Evolutionary conservation across 2,888 invertebrate species (phyloP), one percentile per base, ranked within the genome.

Genomic region (Sinohyriopsis cumingii): DNA sequence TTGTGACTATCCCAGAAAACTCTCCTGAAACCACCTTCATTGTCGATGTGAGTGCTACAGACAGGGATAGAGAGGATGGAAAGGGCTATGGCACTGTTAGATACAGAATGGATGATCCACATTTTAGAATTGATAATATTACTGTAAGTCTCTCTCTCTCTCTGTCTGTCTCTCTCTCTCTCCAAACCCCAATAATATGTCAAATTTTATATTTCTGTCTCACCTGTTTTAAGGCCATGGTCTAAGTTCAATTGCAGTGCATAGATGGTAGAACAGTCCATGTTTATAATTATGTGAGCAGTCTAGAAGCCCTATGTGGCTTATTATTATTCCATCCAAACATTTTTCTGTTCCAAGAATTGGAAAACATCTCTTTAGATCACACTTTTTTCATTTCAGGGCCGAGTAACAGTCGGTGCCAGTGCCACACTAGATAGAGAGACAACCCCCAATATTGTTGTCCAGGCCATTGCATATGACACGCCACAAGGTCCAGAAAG

Each of bases 381-480:
- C 45, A 45, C 45, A 15, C 3, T 15, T 45, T 15, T 45, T 45
- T 45, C 24, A 61, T 68, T 76, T 55, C 78, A 90, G 62, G 97
- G 97, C 0, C 93, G 93, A 71, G 93, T 98, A 56, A 93, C 93
- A 15, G 95, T 97, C 0, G 93, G 93, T 0, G 92, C 93, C 69
- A 93, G 93, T 0, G 93, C 93, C 0, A 92, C 93, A 63, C 92
- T 98, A 59, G 97, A 98, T 89, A 92, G 96, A 18, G 97, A 97
- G 87, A 89, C 91, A 6, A 92, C 93, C 0, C 92, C 93, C 4
- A 93, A 94, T 71, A 92, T 96, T 22, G 93, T 93, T 33, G 91
- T 97, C 63, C 93, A 94, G 68, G 96, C 95, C 0, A 93, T 94
- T 74, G 97, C 96, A 0, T 93, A 92, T 63, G 97, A 97, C 85